These are phyloP conservation scores for Anguilla pacifica DNA, from an alignment of 2,797 vertebrate genomes.

Conservation along the genomic window DNA sequence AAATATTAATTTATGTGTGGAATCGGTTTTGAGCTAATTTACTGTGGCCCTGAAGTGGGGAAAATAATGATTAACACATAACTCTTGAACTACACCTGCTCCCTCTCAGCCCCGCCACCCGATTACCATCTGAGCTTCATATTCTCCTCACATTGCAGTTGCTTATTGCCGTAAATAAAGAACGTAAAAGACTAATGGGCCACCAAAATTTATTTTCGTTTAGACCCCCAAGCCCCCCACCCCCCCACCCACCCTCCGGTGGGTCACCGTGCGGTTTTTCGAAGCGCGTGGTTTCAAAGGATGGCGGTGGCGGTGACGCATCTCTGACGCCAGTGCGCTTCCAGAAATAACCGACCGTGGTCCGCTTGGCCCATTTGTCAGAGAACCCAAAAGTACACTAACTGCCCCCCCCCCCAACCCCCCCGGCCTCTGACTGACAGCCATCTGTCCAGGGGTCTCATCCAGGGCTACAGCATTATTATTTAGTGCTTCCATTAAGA, in stretches of 20 bases:
- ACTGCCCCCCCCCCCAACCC: conserved; percentile 18
- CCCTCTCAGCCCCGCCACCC: not conserved
- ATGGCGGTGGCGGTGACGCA: not conserved
- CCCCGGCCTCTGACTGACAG: not conserved
- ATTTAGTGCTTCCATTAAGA: conserved; percentile 61
- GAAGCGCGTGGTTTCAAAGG: no score
- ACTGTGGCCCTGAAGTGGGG: not conserved
- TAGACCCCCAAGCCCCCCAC: conserved; percentile 36
- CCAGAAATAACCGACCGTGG: not conserved
- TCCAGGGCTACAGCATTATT: conserved; percentile 44
- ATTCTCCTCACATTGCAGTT: not conserved
- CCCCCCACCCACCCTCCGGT: no score
- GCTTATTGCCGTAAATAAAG: not conserved
- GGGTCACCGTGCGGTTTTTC: no score
- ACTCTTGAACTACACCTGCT: not conserved
- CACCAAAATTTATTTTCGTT: conserved; percentile 60
- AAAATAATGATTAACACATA: not conserved
- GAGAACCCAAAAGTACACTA: no score
- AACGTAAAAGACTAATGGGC: conserved; percentile 1
- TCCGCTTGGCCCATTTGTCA: not conserved
- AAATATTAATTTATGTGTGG: not conserved
- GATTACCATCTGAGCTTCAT: not conserved
- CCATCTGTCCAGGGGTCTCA: conserved; percentile 63
- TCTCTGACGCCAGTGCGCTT: not conserved
- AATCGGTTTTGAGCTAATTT: not conserved